phyloP scores from a whole-genome alignment of 1,140 invertebrate genomes.

The Teleopsis dalmanni region DNA sequence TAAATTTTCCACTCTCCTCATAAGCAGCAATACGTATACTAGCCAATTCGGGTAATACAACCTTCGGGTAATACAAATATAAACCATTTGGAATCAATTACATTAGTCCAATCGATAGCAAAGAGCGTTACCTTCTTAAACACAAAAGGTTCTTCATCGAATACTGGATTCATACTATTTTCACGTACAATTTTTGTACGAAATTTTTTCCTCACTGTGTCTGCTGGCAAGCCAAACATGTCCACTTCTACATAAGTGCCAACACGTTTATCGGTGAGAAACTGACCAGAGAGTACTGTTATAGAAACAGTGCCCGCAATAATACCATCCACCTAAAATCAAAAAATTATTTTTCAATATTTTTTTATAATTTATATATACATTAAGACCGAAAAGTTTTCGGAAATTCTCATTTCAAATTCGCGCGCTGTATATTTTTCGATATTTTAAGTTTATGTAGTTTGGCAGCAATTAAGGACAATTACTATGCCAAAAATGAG shows the following conservation, averaged over 20 bases:
- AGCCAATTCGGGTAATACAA: slow-evolving; percentile 94
- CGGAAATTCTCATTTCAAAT: too few species aligned
- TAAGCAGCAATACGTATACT: slow-evolving; percentile 92
- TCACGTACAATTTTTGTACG: slow-evolving; percentile 86
- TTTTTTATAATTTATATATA: background rate
- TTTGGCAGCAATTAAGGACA: too few species aligned
- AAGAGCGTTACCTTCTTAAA: slow-evolving; percentile 81
- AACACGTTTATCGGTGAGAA: slow-evolving; percentile 90
- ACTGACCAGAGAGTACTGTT: slow-evolving; percentile 82
- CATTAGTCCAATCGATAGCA: background rate
- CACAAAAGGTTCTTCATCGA: slow-evolving; percentile 94
- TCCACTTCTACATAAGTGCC: slow-evolving; percentile 98
- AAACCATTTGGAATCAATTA: slow-evolving; percentile 12
- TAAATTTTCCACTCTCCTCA: slow-evolving; percentile 88
- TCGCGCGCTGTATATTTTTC: too few species aligned
- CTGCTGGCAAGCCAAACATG: slow-evolving; percentile 97
- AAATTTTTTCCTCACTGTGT: slow-evolving; percentile 96
- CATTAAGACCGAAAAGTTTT: too few species aligned
- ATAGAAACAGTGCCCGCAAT: slow-evolving; percentile 95
- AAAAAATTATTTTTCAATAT: background rate
- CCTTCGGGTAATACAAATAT: slow-evolving; percentile 50
- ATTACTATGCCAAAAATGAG: too few species aligned
- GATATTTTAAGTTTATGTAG: too few species aligned
- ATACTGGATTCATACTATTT: slow-evolving; percentile 95
- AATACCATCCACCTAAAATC: slow-evolving; percentile 75